Conservation (phyloP, 2,113 vertebrate genomes). For the Microtus ochrogaster region DNA sequence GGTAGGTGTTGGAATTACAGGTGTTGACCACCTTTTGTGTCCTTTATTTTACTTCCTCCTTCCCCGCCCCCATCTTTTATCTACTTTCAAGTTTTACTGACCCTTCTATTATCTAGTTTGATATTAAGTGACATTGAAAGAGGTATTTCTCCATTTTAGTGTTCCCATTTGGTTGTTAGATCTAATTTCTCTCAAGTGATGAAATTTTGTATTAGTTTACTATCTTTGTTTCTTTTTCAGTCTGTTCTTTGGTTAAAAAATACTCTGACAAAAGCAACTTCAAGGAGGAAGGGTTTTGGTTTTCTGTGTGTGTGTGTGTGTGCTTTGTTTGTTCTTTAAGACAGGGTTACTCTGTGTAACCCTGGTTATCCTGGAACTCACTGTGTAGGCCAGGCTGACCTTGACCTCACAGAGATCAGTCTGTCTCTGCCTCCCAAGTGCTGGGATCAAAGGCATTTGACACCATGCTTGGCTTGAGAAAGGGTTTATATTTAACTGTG, state of each 20-base stretch:
- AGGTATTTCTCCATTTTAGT: background rate
- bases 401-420: background rate
- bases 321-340: background rate
- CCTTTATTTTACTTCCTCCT: background rate
- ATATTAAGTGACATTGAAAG: background rate
- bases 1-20: background rate
- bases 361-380: background rate
- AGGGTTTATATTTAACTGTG: background rate
- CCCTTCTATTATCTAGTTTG: background rate
- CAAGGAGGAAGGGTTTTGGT: background rate
- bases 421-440: background rate
- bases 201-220: constrained; percentile 5
- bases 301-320: too few species aligned
- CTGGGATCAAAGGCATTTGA: background rate
- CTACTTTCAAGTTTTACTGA: background rate
- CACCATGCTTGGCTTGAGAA: background rate
- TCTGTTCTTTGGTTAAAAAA: background rate
- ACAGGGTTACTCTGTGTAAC: background rate
- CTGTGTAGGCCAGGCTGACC: background rate
- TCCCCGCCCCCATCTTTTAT: background rate
- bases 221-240: background rate
- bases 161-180: background rate
- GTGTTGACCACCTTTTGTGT: background rate
- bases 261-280: background rate
- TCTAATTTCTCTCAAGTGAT: background rate